Base-by-base conservation (phyloP, 2,113 vertebrate species). In the Oreochromis tanganicae region DNA sequence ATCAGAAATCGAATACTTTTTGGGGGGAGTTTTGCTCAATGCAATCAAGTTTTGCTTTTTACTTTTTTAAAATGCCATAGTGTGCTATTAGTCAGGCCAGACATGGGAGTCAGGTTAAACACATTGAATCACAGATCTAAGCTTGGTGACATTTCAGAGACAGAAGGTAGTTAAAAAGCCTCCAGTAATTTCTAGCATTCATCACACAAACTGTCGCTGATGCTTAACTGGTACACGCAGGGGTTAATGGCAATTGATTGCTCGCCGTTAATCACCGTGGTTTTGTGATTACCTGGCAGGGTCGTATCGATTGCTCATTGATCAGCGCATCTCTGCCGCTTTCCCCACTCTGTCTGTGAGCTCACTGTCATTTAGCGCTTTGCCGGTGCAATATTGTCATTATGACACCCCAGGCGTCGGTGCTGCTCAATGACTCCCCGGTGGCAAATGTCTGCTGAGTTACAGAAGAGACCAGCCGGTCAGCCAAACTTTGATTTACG, bases 281-380 rank as follows among this genome's bases (percentile, higher is more conserved):
- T 94, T 96, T 78, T 94, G 91, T 94, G 94, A 95, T 95, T 95
- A 94, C 95, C 93, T 94, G 94, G 95, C 93, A 92, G 93, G 85
- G 73, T 57, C 6, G 5, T 87, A 95, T 96, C 43, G 95, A 96
- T 94, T 81, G 61, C 32, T 52, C 94, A 94, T 95, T 85, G 94
- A 96, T 95, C 90, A 66, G 59, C 5, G 57, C 82, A 79, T 91
- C 87, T 85, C 85, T 7, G 84, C 85, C 78, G 86, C 91, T 90
- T 91, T 90, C 27, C 84, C 80, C 79, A 10, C 87, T 79, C 87
- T 92, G 85, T 91, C 91, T 84, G 92, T 92, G 91, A 95, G 91
- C 93, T 95, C 94, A 92, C 88, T 93, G 93, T 95, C 91, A 86
- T 96, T 96, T 95, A 96, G 91, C 90, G n/a, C 91, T 90, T 83